Evolutionary conservation across 2,797 vertebrate species (phyloP).

Genomic region (Lagocephalus sceleratus): DNA sequence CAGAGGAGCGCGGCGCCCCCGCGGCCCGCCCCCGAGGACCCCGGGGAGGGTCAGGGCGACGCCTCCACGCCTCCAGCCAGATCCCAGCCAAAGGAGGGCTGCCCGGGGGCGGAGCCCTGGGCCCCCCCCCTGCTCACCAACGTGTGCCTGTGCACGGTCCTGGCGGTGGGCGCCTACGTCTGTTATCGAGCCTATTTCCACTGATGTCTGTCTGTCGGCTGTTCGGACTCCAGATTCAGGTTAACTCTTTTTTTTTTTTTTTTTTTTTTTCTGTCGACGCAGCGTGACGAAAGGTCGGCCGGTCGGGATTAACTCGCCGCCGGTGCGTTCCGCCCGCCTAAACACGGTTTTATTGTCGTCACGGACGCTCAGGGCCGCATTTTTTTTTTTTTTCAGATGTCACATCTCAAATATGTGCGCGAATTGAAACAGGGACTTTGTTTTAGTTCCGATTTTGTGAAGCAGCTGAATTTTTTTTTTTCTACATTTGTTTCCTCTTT

Average conservation of each 20-base stretch:
- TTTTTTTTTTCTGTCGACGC: constrained; percentile 48
- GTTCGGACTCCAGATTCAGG: constrained; percentile 51
- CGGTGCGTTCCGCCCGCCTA: constrained; percentile 25
- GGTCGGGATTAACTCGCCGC: constrained; percentile 17
- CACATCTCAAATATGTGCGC: constrained; percentile 47
- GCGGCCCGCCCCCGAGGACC: constrained; percentile 27
- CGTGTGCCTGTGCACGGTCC: constrained; percentile 86
- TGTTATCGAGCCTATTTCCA: constrained; percentile 94
- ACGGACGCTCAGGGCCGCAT: constrained; percentile 75
- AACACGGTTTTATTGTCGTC: constrained; percentile 44
- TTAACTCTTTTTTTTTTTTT: constrained; percentile 52
- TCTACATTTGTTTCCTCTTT: constrained; percentile 13
- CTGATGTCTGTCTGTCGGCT: constrained; percentile 72
- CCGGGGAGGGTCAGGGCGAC: constrained; percentile 18
- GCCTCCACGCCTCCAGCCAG: constrained; percentile 29
- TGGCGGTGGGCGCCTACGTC: constrained; percentile 87
- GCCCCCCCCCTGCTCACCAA: constrained; percentile 87
- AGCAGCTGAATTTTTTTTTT: constrained; percentile 25
- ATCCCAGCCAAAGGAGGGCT: constrained; percentile 44
- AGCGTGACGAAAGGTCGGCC: constrained; percentile 14
- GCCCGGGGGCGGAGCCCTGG: constrained; percentile 74
- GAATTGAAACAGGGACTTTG: constrained; percentile 39
- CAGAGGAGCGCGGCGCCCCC: constrained; percentile 66
- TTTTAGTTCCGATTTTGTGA: constrained; percentile 22
- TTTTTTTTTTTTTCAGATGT: constrained; percentile 74